Evolutionary conservation across 2,113 vertebrate species (phyloP), one percentile per base, ranked within the genome.

Genomic region (Oncorhynchus clarkii): DNA sequence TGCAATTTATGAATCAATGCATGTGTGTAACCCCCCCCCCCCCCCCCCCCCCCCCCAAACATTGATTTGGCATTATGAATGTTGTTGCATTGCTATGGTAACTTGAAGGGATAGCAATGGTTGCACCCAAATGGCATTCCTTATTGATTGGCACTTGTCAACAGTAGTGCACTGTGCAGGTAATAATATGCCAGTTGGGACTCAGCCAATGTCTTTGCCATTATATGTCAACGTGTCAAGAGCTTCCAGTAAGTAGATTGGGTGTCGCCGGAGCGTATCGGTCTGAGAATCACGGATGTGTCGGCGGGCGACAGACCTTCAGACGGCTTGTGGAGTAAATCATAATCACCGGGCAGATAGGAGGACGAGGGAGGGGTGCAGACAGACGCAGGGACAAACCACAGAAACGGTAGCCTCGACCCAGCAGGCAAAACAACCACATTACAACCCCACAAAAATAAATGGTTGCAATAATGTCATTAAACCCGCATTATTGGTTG

Each of bases 281-380:
- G 73, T 45, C 39, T 45, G 39, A 45, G 39, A 45, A 45, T 11
- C 39, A 45, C 39, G 2, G 8, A 1, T 45, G 39, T 45, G 39
- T 45, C 39, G 54, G 78, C 0, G 73, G 79, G 79, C 82, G 81
- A 80, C 85, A 88, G 82, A 84, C 79, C 75, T 71, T 72, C 82
- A 85, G 72, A 83, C 67, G 71, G 72, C 72, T 76, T 70, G 77
- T 78, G 78, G 67, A 83, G 54, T 77, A 78, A 73, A 68, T 70
- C 78, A 1, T 45, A 14, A 64, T 72, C 75, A 80, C 84, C 77
- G 81, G 78, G 71, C 81, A 77, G 62, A 67, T 54, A 13, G 18
- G 11, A 51, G 31, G 71, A 27, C 74, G 74, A 83, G 66, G 79
- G 79, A 78, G 79, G 77, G 77, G 8, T 70, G 69, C 51, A 79